These are phyloP conservation scores for Amyelois transitella DNA, from an alignment of 1,140 invertebrate genomes.

Conservation along the genomic window DNA sequence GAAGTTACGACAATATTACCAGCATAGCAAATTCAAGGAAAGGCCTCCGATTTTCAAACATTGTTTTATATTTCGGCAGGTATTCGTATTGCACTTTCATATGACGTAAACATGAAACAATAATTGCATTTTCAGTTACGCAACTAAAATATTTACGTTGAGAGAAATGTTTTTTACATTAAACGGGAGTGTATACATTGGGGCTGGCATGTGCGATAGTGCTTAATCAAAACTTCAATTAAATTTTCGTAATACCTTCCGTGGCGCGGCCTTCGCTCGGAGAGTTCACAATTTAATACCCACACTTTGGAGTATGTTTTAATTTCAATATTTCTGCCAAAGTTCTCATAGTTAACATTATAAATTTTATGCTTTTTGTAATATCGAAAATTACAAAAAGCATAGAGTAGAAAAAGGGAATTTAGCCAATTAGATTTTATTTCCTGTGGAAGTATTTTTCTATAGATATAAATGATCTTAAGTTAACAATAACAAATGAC, in stretches of 20 bases:
- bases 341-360: too few relatives aligned
- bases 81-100: too few relatives aligned
- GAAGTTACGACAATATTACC: conserved; percentile 15
- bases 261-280: conserved; percentile 27
- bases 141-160: background rate
- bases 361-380: too few relatives aligned
- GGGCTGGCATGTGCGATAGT: conserved; percentile 42
- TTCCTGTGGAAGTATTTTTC: conserved; percentile 11
- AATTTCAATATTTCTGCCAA: conserved; percentile 32
- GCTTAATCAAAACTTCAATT: conserved; percentile 64
- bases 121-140: background rate
- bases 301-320: conserved; percentile 32
- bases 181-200: background rate
- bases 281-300: conserved; percentile 43
- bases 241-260: conserved; percentile 59
- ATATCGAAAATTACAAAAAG: too few relatives aligned
- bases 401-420: background rate
- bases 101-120: background rate
- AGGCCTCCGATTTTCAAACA: conserved; percentile 18
- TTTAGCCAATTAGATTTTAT: background rate
- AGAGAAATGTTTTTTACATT: conserved; percentile 4
- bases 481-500: conserved; percentile 40
- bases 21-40: conserved; percentile 23
- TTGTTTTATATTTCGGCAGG: too few relatives aligned
- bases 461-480: conserved; percentile 39